phyloP scores from a whole-genome alignment of 2,113 vertebrate species.

The Caranx ignobilis region DNA sequence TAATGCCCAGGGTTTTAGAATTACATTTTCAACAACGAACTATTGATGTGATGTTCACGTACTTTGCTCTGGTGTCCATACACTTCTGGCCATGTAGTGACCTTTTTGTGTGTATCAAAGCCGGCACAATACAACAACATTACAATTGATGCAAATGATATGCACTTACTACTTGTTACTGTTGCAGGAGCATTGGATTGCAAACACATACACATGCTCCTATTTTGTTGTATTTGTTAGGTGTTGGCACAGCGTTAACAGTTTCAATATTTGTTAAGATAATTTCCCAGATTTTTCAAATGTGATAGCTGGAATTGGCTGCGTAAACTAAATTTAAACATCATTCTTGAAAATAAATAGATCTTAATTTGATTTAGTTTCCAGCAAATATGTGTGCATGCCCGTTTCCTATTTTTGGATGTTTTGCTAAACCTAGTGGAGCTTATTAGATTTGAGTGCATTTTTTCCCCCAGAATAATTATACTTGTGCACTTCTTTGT shows the following conservation, averaged over 20 bases:
- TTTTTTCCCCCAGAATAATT: slow-evolving; percentile 32
- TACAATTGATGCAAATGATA: no score
- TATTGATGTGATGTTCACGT: not conserved
- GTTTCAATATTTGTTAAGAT: slow-evolving; percentile 2
- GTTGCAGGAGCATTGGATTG: not conserved
- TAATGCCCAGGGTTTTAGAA: not conserved
- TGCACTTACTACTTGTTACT: not conserved
- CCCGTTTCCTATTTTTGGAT: slow-evolving; percentile 32
- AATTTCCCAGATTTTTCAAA: slow-evolving; percentile 5
- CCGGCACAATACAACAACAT: not conserved
- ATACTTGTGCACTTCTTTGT: slow-evolving; percentile 33
- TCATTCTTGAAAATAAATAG: slow-evolving; percentile 30
- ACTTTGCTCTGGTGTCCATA: not conserved
- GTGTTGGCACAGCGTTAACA: not conserved
- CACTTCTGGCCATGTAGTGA: not conserved
- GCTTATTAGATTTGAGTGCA: slow-evolving; percentile 39
- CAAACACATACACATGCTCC: not conserved
- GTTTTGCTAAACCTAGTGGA: slow-evolving; percentile 13
- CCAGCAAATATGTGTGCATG: slow-evolving; percentile 24
- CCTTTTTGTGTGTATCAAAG: not conserved
- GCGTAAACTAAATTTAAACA: slow-evolving; percentile 1
- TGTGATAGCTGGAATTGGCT: not conserved
- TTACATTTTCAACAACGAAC: not conserved
- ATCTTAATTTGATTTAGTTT: slow-evolving; percentile 35
- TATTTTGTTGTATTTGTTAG: slow-evolving; percentile 2